Conservation (phyloP, 2,888 invertebrate genomes). For the Lithophane socia region DNA sequence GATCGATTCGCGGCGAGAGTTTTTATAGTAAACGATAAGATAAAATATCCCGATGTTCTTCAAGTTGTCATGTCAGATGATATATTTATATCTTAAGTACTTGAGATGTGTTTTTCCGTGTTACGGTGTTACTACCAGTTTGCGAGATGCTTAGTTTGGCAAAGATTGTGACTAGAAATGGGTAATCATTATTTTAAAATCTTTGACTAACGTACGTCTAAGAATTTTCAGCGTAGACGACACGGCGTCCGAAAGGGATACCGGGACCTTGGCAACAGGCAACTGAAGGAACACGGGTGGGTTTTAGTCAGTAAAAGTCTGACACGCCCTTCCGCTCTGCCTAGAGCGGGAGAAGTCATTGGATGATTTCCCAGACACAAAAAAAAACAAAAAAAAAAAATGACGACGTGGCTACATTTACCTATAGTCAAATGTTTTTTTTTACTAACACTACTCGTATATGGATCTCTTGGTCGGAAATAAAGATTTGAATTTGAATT, state of each 20-base stretch:
- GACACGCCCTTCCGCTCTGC: too few relatives aligned
- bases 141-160: not conserved
- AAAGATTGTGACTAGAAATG: not conserved
- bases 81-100: constrained; percentile 33
- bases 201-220: not conserved
- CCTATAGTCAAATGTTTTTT: not conserved
- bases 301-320: too few relatives aligned
- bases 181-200: not conserved
- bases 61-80: constrained; percentile 47
- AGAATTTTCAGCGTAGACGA: not conserved
- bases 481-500: too few relatives aligned
- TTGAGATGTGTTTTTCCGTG: constrained; percentile 38
- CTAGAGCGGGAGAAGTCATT: too few relatives aligned
- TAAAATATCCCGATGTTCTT: constrained; percentile 55
- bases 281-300: too few relatives aligned
- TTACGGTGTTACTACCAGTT: not conserved
- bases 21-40: constrained; percentile 70
- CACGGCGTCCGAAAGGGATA: too few relatives aligned
- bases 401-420: too few relatives aligned
- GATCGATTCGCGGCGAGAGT: not conserved
- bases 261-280: too few relatives aligned
- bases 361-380: too few relatives aligned
- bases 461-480: too few relatives aligned
- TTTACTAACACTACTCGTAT: too few relatives aligned
- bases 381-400: too few relatives aligned